Base-by-base conservation (phyloP, 2,113 vertebrate genomes). In the Actenoides hombroni region DNA sequence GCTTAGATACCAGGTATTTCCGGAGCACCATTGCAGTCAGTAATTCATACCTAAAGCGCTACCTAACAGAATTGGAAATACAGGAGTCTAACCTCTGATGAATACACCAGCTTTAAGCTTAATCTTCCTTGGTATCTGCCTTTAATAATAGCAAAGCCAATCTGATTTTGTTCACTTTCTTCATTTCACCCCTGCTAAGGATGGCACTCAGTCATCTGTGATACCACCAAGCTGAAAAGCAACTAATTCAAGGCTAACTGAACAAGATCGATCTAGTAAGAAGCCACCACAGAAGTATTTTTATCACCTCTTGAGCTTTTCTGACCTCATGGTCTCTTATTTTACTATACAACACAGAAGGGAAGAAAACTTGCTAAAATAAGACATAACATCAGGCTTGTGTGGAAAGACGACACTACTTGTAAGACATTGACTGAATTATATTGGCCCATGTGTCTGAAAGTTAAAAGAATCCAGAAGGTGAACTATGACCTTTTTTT, bases 111-210 rank as follows among this genome's bases (percentile, higher is more conserved):
- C 21, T 91, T 91, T 92, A 61, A 64, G 49, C 25, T 85, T 95
- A 87, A 87, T 85, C 57, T 79, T 92, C 40, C 35, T 94, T 69
- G 40, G 63, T 95, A 82, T 76, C 74, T 87, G n/a, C 18, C 40
- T 91, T 91, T 92, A 95, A 76, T 73, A 95, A 61, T 16, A 91
- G n/a, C 33, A 95, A 85, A 94, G n/a, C 31, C 79, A 85, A 75
- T 79, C 53, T 86, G 77, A 91, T 89, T 94, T 86, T 85, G 33
- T 79, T 94, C 74, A 46, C 31, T 91, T 95, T 95, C 65, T 92
- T 92, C 61, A 79, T 92, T 91, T 88, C 89, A 61, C 26, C 40
- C 46, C 39, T 89, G 61, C 65, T 86, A 83, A 81, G 65, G 48
- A 60, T 82, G 85, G 61, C 75, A 79, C 12, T 40, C 77, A 42